A percentile compares a stretch with the other conserved stretches of the same genome.
These are phyloP conservation scores for Caiman crocodilus DNA, from an alignment of 2,797 vertebrate species.

Conservation along the genomic window DNA sequence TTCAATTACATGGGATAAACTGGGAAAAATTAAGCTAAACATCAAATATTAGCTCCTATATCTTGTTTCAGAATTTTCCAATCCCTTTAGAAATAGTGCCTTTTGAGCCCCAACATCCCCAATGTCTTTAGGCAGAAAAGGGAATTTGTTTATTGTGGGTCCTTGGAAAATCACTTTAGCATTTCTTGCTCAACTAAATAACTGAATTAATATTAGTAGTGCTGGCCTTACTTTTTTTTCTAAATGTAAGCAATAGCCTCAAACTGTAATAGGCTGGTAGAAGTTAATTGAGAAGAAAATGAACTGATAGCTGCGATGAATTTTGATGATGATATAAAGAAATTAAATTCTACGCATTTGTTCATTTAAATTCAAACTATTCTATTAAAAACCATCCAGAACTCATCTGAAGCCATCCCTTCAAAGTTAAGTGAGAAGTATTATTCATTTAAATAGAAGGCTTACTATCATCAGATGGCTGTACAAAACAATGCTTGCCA, in stretches of 20 bases:
- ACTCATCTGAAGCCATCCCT: neutral
- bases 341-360: neutral
- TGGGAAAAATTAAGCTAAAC: neutral
- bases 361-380: neutral
- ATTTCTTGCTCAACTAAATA: neutral
- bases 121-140: neutral
- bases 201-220: neutral
- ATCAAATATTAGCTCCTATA: neutral
- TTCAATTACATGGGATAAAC: neutral
- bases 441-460: neutral
- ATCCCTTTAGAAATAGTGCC: neutral
- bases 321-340: too few relatives aligned
- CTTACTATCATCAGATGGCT: neutral
- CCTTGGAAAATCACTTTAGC: neutral
- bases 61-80: neutral
- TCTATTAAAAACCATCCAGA: neutral
- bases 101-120: too few relatives aligned
- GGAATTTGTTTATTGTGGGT: neutral
- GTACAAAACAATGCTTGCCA: too few relatives aligned
- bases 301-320: neutral
- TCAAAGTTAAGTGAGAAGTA: too few relatives aligned
- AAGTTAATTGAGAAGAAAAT: neutral
- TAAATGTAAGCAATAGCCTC: neutral
- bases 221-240: too few relatives aligned
- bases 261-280: neutral